Evolutionary conservation across 1,140 invertebrate genomes (phyloP), one percentile per base, ranked within the genome.

Genomic region (Pogonognathellus flavescens): DNA sequence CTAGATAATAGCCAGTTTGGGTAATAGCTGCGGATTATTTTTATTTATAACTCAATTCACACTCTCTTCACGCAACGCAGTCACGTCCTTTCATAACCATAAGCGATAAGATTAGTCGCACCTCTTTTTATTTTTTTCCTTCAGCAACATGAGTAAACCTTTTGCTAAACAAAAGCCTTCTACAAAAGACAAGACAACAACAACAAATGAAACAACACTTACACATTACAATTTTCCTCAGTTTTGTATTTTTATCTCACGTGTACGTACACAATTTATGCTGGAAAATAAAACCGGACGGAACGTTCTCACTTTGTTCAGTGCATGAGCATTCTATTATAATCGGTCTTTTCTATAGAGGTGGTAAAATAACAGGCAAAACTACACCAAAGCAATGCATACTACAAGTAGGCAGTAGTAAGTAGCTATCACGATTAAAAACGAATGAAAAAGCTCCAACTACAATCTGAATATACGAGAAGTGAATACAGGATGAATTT

Each of bases 11-110:
- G 70, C 70, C 70, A 76, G 70, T 76, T 76, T 76, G 70, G 70
- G 70, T 76, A 76, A 76, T 76, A 76, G 70, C 70, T 49, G 70
- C 70, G 70, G 70, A 76, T 76, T 76, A 76, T 76, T 76, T 76
- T 76, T 76, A 76, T 76, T 76, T 76, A 76, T 76, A 76, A 76
- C 70, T 76, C 70, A 76, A 76, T 76, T 76, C 70, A 76, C 70
- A 76, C 70, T 76, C 70, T 76, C 70, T 76, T 76, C 70, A 76
- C 70, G 70, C 70, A 76, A 76, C 70, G 70, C 70, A 76, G 70
- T 76, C 70, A 76, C 70, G 70, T 76, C 41, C 41, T 76, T 76
- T 76, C 70, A 76, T 76, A 76, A 76, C 49, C 41, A 76, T 76
- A 76, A 76, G 70, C 70, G 70, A 50, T 76, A 76, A 76, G 70